Evolutionary conservation across 2,888 invertebrate species (phyloP), one percentile per base, ranked within the genome.

Genomic region (Leptinotarsa tumamoca): DNA sequence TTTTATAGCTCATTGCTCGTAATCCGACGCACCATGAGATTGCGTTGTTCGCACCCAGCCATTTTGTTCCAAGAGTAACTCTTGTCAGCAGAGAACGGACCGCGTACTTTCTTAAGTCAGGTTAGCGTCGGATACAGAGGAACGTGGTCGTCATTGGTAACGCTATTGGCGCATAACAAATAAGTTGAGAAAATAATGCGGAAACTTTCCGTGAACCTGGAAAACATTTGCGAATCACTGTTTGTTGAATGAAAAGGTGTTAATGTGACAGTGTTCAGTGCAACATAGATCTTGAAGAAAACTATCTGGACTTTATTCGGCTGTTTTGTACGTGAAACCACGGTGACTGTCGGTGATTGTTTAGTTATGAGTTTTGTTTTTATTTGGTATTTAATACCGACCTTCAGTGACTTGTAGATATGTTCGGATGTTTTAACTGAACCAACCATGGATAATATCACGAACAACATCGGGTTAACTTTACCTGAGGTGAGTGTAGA

Each of bases 381-480:
- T 67, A 49, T 67, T 74, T 67, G 71, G 66, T 63, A 27, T 71
- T 50, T 43, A 33, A 63, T 27, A 43, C 63, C 15, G 63, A 63
- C 63, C 63, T 63, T 63, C 17, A 66, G 73, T 73, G 73, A 61
- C 52, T 73, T 18, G 70, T 66, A 58, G 68, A 71, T 56, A 75
- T 75, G 72, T 50, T 68, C 17, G 54, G 71, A 71, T 71, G 52
- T 70, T 54, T 67, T 73, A 49, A 70, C 43, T 56, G 33, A 23
- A 58, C 18, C 58, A 23, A 73, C 71, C 71, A 87, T 87, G 87
- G 87, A 87, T 83, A 85, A 86, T 78, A 81, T 87, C 68, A 83
- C 86, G 77, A 87, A 87, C 79, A 87, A 87, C 83, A 81, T 87
- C 78, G 83, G 85, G 68, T 80, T 85, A 43, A 86, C 83, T 83